Evolutionary conservation across 2,888 invertebrate species (phyloP).

Genomic region (Folsomia candida): DNA sequence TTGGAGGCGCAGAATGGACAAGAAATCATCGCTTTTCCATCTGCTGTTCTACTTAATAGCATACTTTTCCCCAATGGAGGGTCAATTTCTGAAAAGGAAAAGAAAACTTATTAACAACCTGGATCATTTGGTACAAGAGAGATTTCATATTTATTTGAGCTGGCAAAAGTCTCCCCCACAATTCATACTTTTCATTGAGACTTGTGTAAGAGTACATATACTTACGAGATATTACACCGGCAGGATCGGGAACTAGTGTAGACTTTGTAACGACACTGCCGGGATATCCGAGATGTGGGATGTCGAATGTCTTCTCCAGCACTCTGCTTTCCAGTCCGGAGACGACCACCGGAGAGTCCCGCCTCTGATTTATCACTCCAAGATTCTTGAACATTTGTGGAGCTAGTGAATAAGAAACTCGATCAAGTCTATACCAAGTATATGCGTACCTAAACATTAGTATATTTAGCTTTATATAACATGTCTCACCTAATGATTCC

Average conservation of each 20-base stretch:
- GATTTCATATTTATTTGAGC: too few relatives aligned
- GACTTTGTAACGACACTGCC: slow-evolving; percentile 72
- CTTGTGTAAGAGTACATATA: too few relatives aligned
- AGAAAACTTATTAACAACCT: too few relatives aligned
- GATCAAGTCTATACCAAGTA: too few relatives aligned
- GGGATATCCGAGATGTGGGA: slow-evolving; percentile 57
- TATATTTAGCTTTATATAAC: too few relatives aligned
- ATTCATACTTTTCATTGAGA: too few relatives aligned
- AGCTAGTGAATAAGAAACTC: too few relatives aligned
- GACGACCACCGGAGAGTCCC: slow-evolving; percentile 62
- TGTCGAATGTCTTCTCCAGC: slow-evolving; percentile 70
- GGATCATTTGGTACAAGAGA: too few relatives aligned
- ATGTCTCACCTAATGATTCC: too few relatives aligned
- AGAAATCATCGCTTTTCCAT: slow-evolving; percentile 70
- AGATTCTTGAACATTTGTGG: slow-evolving; percentile 74
- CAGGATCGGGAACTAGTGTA: slow-evolving; percentile 58
- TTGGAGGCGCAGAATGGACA: slow-evolving; percentile 75
- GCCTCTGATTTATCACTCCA: slow-evolving; percentile 39
- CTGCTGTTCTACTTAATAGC: slow-evolving; percentile 73
- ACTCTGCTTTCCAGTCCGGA: slow-evolving; percentile 82
- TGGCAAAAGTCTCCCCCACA: too few relatives aligned
- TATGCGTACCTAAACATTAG: too few relatives aligned
- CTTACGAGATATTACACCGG: slow-evolving; percentile 60
- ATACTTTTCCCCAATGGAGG: slow-evolving; percentile 81
- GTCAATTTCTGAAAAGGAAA: too few relatives aligned